Conservation (phyloP, 2,888 invertebrate species). For the Tenthredo livida region DNA sequence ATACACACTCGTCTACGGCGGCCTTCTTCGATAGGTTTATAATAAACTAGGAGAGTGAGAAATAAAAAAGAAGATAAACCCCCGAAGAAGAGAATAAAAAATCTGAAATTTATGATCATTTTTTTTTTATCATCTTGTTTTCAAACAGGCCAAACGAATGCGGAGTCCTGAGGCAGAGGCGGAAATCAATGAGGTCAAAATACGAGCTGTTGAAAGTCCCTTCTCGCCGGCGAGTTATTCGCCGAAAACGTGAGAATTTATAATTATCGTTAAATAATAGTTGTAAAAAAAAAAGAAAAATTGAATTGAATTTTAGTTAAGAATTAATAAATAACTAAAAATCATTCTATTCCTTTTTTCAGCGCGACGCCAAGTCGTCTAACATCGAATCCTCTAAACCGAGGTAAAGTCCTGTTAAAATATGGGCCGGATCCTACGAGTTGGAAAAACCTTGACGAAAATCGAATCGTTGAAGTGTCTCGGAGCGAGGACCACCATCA, state of each 20-base stretch:
- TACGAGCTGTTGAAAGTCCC: slow-evolving; percentile 59
- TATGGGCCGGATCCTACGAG: slow-evolving; percentile 63
- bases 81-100: background rate
- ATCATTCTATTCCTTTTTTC: background rate
- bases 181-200: slow-evolving; percentile 57
- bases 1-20: slow-evolving; percentile 94
- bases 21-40: slow-evolving; percentile 65
- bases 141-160: slow-evolving; percentile 66
- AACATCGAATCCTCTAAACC: slow-evolving; percentile 26
- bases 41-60: background rate
- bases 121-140: slow-evolving; percentile 57
- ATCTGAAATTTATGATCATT: background rate
- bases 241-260: slow-evolving; percentile 56
- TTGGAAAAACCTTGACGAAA: slow-evolving; percentile 64
- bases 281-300: background rate
- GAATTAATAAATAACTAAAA: no score
- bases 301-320: background rate
- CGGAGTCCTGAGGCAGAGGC: slow-evolving; percentile 65
- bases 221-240: slow-evolving; percentile 60
- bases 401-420: slow-evolving; percentile 65
- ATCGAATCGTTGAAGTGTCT: slow-evolving; percentile 56
- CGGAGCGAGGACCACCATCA: slow-evolving; percentile 64
- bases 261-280: background rate
- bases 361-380: slow-evolving; percentile 24
- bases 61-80: background rate